Base-by-base conservation (phyloP, 2,113 vertebrate genomes). In the Leptocoma aspasia region DNA sequence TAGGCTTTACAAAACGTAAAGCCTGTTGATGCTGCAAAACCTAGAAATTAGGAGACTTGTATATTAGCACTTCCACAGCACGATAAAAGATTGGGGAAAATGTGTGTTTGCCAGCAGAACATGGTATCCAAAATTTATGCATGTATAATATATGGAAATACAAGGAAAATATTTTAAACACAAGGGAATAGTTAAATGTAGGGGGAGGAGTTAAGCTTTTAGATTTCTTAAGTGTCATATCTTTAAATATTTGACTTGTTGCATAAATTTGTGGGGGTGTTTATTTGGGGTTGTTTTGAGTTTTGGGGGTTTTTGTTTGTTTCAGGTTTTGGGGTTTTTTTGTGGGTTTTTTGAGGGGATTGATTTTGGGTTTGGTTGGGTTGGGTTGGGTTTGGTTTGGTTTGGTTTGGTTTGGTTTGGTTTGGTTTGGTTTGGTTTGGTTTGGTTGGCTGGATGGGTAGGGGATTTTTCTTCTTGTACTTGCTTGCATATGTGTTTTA, bases 271-370 rank as follows among this genome's bases (percentile, higher is more conserved):
- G 27, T 35, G 21, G 15, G 2, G 2, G 8, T 76, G 3, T 23
- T 56, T 26, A 11, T 4, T 30, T 59, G 14, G 23, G 49, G 5
- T 45, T 72, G 16, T 13, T 83, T 42, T 44, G 3, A 9, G 4
- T 19, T 69, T 33, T 42, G 57, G 44, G 17, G 15, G 5, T 3
- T 10, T 42, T 53, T 31, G 18, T 3, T 28, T 52, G 13, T 35
- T 64, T 78, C 24, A 42, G 26, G 15, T 45, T 53, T 52, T 18
- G 30, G 19, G 7, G 4, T 2, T 1, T 15, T 64, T 45, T n/a
- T 8, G 3, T 3, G 1, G 10, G 3, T 12, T 33, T 49, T 71
- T 47, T 33, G 28, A 4, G 8, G 12, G 11, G 8, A 8, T 70
- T 52, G 11, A 5, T 53, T 64, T 35, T 28, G 23, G 22, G 11